Conservation (phyloP, 1,140 invertebrate genomes). For the Aricia agestis region DNA sequence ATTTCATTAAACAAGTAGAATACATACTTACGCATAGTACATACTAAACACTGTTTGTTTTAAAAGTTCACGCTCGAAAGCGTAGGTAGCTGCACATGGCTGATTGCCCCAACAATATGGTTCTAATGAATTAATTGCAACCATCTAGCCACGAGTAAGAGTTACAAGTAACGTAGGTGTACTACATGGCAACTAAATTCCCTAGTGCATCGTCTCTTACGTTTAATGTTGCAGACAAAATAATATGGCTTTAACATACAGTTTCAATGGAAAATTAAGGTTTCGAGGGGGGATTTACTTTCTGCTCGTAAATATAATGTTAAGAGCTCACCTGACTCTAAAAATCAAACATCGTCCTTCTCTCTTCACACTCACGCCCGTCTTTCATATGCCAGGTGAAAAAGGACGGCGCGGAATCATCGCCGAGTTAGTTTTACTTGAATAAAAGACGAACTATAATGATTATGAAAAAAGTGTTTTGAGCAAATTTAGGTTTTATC, state of each 20-base stretch:
- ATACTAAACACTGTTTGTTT: not conserved
- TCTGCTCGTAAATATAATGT: not conserved
- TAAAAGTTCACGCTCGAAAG: not conserved
- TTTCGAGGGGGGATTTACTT: not conserved
- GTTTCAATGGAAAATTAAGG: not conserved
- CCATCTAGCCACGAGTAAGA: not conserved
- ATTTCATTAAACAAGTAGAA: not conserved
- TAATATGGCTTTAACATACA: not conserved
- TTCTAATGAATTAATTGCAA: slow-evolving; percentile 7
- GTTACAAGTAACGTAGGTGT: not conserved
- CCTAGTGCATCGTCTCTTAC: not conserved
- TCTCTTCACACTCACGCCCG: no score
- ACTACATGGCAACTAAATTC: not conserved
- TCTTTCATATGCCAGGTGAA: no score
- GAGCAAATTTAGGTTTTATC: no score
- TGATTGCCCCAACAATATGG: slow-evolving; percentile 9
- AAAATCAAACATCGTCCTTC: no score
- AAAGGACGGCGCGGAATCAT: no score
- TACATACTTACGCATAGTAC: not conserved
- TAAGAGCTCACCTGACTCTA: no score
- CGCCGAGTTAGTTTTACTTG: no score
- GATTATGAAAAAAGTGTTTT: no score
- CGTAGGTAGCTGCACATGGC: not conserved
- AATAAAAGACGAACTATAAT: no score
- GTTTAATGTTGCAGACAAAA: not conserved